Base-by-base conservation (phyloP, 2,888 invertebrate species). In the Cheilosia grossa region DNA sequence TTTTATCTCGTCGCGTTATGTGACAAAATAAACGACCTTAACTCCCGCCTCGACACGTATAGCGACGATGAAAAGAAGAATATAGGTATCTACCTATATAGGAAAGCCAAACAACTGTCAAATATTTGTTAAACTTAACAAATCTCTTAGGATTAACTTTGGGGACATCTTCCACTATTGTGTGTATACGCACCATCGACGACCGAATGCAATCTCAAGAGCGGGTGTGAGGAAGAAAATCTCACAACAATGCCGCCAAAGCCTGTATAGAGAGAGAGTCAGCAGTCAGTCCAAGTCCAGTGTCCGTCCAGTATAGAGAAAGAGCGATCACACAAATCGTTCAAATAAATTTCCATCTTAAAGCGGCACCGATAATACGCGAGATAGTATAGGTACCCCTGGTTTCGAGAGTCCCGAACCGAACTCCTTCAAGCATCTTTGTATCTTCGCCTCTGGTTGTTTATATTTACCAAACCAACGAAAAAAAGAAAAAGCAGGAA, bases 111-210 rank as follows among this genome's bases (percentile, higher is more conserved):
- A 85, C 81, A 85, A 85, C 75, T 81, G 85, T 85, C 85, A 85
- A 85, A 85, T 85, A 85, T 85, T 85, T 85, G 85, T 85, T 81
- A 72, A 85, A 85, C 85, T 85, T 85, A 85, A 85, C 85, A 85
- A 85, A 85, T 85, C 85, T 85, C 63, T 85, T 81, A 85, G 85
- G 85, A 85, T 77, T 85, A 85, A 80, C 81, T 81, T 81, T 77
- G 81, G 75, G 67, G 81, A 72, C 70, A 73, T 72, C 56, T 63
- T 33, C 24, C 49, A 19, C 64, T 54, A 42, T 49, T 47, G 10
- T 47, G 9, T 47, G 10, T 42, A 10, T 27, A 21, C 59, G 13
- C 27, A 7, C 44, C 24, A 19, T 4, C 27, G 15, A 21, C 27
- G 9, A 21, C 24, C 44, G 30, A 17, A 63, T 67, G 56, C 67